These are phyloP conservation scores for Tringa solitaria DNA, from an alignment of 2,113 vertebrate genomes.

Conservation along the genomic window DNA sequence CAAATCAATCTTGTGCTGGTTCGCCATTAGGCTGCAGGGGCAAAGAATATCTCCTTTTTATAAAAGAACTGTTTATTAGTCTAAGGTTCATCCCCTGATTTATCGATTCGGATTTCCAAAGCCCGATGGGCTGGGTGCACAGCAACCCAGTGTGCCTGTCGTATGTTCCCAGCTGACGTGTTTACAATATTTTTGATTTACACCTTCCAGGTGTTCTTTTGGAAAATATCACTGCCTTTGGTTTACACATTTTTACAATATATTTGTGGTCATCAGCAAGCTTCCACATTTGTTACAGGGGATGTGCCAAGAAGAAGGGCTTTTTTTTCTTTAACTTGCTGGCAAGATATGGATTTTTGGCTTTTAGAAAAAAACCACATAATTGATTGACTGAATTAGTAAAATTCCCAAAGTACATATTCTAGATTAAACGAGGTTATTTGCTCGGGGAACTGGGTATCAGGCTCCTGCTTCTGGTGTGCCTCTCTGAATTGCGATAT, in stretches of 20 bases:
- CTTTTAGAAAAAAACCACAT: not conserved
- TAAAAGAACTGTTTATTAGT: slow-evolving; percentile 40
- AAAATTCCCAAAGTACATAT: not conserved
- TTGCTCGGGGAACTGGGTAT: accelerated
- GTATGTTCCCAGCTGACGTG: slow-evolving; percentile 79
- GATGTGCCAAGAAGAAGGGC: slow-evolving; percentile 46
- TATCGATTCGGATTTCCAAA: slow-evolving; percentile 50
- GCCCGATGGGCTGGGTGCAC: not conserved
- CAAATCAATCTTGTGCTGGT: not conserved
- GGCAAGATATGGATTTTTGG: not conserved
- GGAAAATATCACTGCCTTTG: slow-evolving; percentile 73
- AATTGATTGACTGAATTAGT: not conserved
- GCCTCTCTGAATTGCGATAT: not conserved
- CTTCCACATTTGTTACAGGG: slow-evolving; percentile 74
- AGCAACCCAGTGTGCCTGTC: slow-evolving; percentile 66
- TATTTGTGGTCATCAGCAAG: slow-evolving; percentile 71
- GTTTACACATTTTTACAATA: slow-evolving; percentile 77
- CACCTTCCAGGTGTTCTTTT: slow-evolving; percentile 89
- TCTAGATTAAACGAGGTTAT: not conserved
- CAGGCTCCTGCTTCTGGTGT: accelerated
- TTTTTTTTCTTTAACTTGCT: not conserved
- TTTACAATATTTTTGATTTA: slow-evolving; percentile 94
- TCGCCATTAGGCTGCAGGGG: not conserved
- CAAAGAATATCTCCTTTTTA: slow-evolving; percentile 5
- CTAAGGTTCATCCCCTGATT: slow-evolving; percentile 59